Evolutionary conservation across 2,797 vertebrate genomes (phyloP).

Genomic region (Choloepus didactylus): DNA sequence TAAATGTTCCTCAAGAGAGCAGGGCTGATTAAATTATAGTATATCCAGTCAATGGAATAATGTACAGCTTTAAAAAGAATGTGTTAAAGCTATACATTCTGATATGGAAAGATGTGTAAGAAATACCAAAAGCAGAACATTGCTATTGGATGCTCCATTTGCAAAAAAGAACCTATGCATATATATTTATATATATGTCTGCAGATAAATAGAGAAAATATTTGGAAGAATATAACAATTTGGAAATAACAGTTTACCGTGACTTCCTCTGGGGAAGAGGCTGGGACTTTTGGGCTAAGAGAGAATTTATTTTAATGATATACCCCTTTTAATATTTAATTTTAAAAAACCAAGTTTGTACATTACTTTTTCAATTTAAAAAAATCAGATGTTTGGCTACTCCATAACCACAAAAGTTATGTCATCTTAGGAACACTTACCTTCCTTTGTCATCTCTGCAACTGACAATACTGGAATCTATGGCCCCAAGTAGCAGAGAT

Average conservation of each 20-base stretch:
- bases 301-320: not conserved
- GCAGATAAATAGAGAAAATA: not conserved
- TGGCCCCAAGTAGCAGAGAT: conserved; percentile 93
- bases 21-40: not conserved
- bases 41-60: not conserved
- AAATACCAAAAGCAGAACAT: conserved; percentile 34
- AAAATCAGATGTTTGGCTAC: not conserved
- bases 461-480: conserved; percentile 93
- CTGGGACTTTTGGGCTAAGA: not conserved
- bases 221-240: conserved; percentile 16
- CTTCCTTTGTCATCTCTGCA: conserved; percentile 95
- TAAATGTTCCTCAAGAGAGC: not conserved
- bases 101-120: not conserved
- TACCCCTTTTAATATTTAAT: not conserved
- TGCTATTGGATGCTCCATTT: not conserved
- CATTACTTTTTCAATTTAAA: conserved; percentile 38
- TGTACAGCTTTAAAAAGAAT: conserved; percentile 9
- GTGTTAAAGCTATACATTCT: not conserved
- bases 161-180: not conserved
- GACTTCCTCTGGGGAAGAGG: not conserved
- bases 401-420: not conserved
- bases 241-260: not conserved
- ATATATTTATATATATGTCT: not conserved
- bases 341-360: not conserved
- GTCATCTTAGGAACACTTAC: conserved; percentile 83